Evolutionary conservation across 1,140 invertebrate species (phyloP).

Genomic region (Leptoteleia sp.): DNA sequence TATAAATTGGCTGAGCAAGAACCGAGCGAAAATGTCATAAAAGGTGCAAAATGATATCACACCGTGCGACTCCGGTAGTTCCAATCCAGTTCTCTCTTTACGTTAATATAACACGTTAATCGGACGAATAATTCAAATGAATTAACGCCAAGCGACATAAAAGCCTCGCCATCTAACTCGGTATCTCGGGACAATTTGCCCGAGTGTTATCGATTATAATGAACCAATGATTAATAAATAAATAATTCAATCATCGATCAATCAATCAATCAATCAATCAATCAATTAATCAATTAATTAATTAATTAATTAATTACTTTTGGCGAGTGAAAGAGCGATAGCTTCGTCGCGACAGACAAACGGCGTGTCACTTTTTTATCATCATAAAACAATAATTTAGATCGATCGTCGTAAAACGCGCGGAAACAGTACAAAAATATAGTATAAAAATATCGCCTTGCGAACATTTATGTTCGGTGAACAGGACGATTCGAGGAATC

Average conservation of each 20-base stretch:
- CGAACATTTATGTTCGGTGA: slow-evolving; percentile 27
- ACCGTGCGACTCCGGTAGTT: too few relatives aligned
- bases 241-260: too few relatives aligned
- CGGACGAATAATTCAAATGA: slow-evolving; percentile 15
- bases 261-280: too few relatives aligned
- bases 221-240: too few relatives aligned
- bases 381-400: slow-evolving; percentile 4
- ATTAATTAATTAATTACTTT: neutral
- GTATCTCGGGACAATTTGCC: slow-evolving; percentile 7
- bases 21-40: neutral
- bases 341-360: neutral
- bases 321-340: slow-evolving; percentile 4
- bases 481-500: slow-evolving; percentile 1
- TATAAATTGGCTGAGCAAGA: neutral
- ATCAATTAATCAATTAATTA: too few relatives aligned
- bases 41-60: neutral
- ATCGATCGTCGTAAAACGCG: slow-evolving; percentile 3
- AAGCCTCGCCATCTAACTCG: slow-evolving; percentile 15
- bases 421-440: slow-evolving; percentile 35
- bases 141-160: slow-evolving; percentile 7
- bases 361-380: slow-evolving; percentile 3
- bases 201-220: neutral
- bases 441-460: slow-evolving; percentile 35
- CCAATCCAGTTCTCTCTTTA: neutral
- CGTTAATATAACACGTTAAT: slow-evolving; percentile 50